Conservation (phyloP, 2,888 invertebrate species). For the Nomada ruficornis region DNA sequence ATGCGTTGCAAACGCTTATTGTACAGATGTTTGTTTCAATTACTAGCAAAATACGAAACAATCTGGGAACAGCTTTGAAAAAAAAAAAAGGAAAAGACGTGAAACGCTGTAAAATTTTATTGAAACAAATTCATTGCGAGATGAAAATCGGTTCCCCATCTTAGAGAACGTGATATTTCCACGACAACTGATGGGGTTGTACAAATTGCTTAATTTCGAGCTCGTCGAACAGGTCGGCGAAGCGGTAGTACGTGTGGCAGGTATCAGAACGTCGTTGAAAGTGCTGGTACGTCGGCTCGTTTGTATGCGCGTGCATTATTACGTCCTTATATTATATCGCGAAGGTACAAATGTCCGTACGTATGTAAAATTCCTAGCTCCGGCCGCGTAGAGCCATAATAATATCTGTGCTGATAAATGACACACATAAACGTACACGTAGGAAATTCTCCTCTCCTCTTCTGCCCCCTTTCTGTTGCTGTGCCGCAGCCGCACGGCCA, state of each 20-base stretch:
- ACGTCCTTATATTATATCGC: conserved; percentile 83
- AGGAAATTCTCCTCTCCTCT: conserved; percentile 65
- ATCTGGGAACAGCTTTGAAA: too few relatives aligned
- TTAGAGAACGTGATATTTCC: too few relatives aligned
- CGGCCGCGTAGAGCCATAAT: conserved; percentile 80
- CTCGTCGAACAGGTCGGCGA: conserved; percentile 44
- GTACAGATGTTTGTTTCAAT: too few relatives aligned
- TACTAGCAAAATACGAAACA: too few relatives aligned
- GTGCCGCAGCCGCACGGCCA: conserved; percentile 53
- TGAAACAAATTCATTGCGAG: too few relatives aligned
- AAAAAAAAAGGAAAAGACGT: too few relatives aligned
- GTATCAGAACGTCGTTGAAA: conserved; percentile 54
- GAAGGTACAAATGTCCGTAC: conserved; percentile 82
- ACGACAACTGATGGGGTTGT: conserved; percentile 19
- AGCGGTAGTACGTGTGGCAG: conserved; percentile 42
- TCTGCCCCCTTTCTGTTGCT: conserved; percentile 59
- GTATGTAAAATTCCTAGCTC: conserved; percentile 82
- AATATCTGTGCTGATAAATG: conserved; percentile 84
- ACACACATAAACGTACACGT: conserved; percentile 83
- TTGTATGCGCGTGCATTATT: conserved; percentile 80
- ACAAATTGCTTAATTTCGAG: conserved; percentile 39
- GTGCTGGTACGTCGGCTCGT: conserved; percentile 61
- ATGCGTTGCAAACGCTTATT: too few relatives aligned
- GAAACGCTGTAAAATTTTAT: too few relatives aligned
- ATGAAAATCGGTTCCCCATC: too few relatives aligned